Percentiles rank a stretch among this genome's conserved stretches.
Evolutionary conservation across 2,797 vertebrate genomes (phyloP).

Genomic region (Merluccius polli): DNA sequence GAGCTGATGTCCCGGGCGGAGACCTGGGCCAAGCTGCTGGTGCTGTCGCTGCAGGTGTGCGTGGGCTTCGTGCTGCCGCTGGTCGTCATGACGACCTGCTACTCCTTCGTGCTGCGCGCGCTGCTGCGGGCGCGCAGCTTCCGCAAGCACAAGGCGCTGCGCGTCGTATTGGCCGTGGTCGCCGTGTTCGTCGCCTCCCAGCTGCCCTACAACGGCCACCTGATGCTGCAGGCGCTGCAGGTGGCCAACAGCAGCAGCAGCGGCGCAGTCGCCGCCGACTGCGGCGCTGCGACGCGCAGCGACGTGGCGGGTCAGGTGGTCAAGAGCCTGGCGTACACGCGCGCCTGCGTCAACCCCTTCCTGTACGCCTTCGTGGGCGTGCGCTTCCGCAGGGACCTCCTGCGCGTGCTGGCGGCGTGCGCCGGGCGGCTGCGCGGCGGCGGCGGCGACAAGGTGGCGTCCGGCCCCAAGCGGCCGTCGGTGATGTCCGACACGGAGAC

Average conservation of each 20-base stretch:
- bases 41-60: slow-evolving; percentile 78
- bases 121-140: slow-evolving; percentile 80
- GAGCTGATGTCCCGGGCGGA: slow-evolving; percentile 59
- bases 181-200: slow-evolving; percentile 83
- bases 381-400: slow-evolving; percentile 78
- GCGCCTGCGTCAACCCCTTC: slow-evolving; percentile 88
- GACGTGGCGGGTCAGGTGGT: slow-evolving; percentile 79
- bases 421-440: slow-evolving; percentile 46
- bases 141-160: slow-evolving; percentile 84
- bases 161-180: slow-evolving; percentile 79
- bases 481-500: slow-evolving; percentile 76
- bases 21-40: slow-evolving; percentile 66
- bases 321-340: slow-evolving; percentile 81
- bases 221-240: slow-evolving; percentile 74
- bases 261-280: slow-evolving; percentile 39
- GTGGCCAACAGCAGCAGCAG: slow-evolving; percentile 55
- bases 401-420: slow-evolving; percentile 62
- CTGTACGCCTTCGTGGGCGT: slow-evolving; percentile 86
- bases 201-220: slow-evolving; percentile 78
- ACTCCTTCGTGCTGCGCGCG: slow-evolving; percentile 80
- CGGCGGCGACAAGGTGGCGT: slow-evolving; percentile 45
- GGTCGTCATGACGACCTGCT: slow-evolving; percentile 81
- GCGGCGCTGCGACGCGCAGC: slow-evolving; percentile 46
- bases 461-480: slow-evolving; percentile 71
- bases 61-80: slow-evolving; percentile 84